phyloP scores from a whole-genome alignment of 1,140 invertebrate species.

The Galleria mellonella region DNA sequence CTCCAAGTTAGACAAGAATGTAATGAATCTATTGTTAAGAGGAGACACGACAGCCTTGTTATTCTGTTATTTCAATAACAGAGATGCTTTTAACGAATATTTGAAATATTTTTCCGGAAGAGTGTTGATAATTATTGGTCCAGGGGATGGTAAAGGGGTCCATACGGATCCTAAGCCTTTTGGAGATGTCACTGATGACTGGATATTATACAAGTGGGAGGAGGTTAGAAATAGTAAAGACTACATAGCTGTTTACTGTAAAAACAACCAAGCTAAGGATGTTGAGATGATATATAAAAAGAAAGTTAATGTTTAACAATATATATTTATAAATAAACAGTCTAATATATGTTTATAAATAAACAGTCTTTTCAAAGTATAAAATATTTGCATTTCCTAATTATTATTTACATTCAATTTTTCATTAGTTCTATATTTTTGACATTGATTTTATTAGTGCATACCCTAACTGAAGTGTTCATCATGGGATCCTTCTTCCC shows the following conservation, averaged over 20 bases:
- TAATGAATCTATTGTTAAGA: constrained; percentile 27
- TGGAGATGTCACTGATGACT: constrained; percentile 67
- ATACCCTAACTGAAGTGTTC: constrained; percentile 51
- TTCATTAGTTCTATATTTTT: constrained; percentile 71
- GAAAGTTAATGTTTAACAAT: neutral
- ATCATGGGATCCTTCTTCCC: constrained; percentile 67
- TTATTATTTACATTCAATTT: constrained; percentile 31
- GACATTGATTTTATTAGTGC: constrained; percentile 65
- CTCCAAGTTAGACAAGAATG: constrained; percentile 40
- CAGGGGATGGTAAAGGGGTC: constrained; percentile 76
- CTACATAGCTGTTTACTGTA: constrained; percentile 55
- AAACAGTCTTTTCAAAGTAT: constrained; percentile 21
- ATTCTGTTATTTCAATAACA: constrained; percentile 87
- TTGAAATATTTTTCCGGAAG: constrained; percentile 76
- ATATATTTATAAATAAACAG: constrained; percentile 6
- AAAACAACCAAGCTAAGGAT: constrained; percentile 13
- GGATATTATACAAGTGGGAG: constrained; percentile 42
- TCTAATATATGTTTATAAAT: no score
- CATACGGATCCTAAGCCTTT: constrained; percentile 81
- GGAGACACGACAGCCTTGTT: constrained; percentile 75
- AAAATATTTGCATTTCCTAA: constrained; percentile 4
- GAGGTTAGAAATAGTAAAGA: constrained; percentile 60
- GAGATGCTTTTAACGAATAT: constrained; percentile 79
- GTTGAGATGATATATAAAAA: neutral
- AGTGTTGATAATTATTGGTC: constrained; percentile 82